These are phyloP conservation scores for Crocallis elinguaria DNA, from an alignment of 2,888 invertebrate genomes.

Conservation along the genomic window DNA sequence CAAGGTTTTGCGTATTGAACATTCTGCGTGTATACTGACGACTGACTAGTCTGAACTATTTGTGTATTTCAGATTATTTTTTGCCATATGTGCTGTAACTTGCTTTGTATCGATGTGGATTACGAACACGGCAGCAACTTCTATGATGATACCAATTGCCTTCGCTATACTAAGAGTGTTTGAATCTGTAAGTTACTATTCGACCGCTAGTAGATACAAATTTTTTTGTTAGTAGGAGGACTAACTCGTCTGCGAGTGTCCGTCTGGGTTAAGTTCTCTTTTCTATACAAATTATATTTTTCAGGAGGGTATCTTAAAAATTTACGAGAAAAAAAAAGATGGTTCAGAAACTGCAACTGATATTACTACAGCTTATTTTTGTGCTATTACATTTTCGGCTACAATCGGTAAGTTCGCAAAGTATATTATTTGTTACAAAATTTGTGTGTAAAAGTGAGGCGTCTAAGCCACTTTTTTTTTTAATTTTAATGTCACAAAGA, in stretches of 20 bases:
- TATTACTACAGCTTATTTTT: constrained; percentile 89
- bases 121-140: constrained; percentile 95
- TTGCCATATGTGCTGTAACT: constrained; percentile 91
- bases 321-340: constrained; percentile 67
- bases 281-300: neutral
- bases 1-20: too few species aligned
- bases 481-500: too few species aligned
- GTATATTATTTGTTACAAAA: too few species aligned
- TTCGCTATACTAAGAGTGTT: constrained; percentile 91
- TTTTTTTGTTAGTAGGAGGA: too few species aligned
- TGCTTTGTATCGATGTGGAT: constrained; percentile 98
- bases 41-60: too few species aligned
- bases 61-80: constrained; percentile 84
- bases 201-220: too few species aligned
- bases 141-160: constrained; percentile 95
- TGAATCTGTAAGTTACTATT: constrained; percentile 82
- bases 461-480: too few species aligned
- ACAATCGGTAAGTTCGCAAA: constrained; percentile 78
- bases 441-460: too few species aligned
- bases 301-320: constrained; percentile 84
- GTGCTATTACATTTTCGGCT: constrained; percentile 89
- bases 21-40: too few species aligned
- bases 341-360: constrained; percentile 83
- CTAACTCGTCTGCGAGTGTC: too few species aligned
- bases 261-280: too few species aligned